These are phyloP conservation scores for Teleopsis dalmanni DNA, from an alignment of 1,140 invertebrate species.

Conservation along the genomic window DNA sequence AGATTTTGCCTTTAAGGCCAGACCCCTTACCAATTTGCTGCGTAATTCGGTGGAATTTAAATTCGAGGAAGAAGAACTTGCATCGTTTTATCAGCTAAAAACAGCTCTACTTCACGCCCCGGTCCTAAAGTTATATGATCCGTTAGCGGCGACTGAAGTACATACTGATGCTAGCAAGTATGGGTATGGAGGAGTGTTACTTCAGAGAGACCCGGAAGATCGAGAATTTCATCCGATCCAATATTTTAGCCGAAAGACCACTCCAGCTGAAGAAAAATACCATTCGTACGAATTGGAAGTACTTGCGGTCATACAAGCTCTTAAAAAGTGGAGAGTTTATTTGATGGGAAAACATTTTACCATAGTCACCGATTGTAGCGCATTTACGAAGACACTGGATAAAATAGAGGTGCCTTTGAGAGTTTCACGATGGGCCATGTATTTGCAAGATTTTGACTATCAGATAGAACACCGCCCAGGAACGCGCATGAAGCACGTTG, in stretches of 20 bases:
- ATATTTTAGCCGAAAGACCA: constrained; percentile 30
- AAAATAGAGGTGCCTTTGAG: constrained; percentile 4
- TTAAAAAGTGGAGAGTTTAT: constrained; percentile 12
- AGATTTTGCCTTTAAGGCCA: constrained; percentile 25
- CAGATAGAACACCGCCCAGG: constrained; percentile 13
- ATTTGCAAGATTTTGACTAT: constrained; percentile 27
- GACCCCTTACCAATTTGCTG: constrained; percentile 12
- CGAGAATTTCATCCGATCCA: constrained; percentile 26
- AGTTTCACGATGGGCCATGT: constrained; percentile 5
- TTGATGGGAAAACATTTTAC: constrained; percentile 6
- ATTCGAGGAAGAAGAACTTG: background rate
- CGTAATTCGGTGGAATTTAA: constrained; percentile 14
- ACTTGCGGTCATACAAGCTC: constrained; percentile 12
- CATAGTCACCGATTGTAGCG: constrained; percentile 19
- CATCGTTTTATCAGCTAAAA: constrained; percentile 2
- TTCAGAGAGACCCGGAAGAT: constrained; percentile 26
- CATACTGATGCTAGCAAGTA: constrained; percentile 30
- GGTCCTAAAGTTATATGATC: constrained; percentile 24
- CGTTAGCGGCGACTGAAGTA: constrained; percentile 24
- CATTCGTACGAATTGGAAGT: constrained; percentile 25
- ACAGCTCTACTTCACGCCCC: constrained; percentile 19
- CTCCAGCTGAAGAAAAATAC: background rate
- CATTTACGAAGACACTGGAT: constrained; percentile 20
- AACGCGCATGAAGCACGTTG: constrained; percentile 6
- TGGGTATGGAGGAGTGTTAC: constrained; percentile 22